Evolutionary conservation across 2,888 invertebrate genomes (phyloP).

Genomic region (Physocephala rufipes): DNA sequence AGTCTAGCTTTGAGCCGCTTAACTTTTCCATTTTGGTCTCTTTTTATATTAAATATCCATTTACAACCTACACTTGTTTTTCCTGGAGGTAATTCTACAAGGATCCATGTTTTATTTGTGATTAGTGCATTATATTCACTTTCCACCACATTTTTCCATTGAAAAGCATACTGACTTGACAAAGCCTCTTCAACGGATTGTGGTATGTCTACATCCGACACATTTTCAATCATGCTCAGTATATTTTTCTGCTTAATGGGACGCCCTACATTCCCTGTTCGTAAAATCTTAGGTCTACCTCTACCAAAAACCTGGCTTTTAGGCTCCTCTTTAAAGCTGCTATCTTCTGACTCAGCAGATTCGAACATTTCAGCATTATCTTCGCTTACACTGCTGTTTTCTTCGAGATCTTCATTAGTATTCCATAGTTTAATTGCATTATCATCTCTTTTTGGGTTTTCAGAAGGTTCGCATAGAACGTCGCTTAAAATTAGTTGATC

Average conservation of each 20-base stretch:
- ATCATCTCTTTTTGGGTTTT: background rate
- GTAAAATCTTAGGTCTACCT: background rate
- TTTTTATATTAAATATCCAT: slow-evolving; percentile 32
- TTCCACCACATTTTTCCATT: slow-evolving; percentile 2
- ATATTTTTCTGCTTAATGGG: background rate
- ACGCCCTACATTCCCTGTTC: background rate
- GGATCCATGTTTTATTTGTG: background rate
- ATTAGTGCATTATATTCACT: slow-evolving; percentile 6
- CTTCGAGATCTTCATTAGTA: background rate
- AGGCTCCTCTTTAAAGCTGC: slow-evolving; percentile 5
- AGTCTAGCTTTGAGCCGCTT: background rate
- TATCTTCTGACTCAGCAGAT: slow-evolving; percentile 8
- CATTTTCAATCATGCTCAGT: background rate
- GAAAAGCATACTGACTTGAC: slow-evolving; percentile 26
- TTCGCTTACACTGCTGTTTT: background rate
- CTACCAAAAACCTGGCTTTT: background rate
- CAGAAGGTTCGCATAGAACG: background rate
- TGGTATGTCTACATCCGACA: slow-evolving; percentile 34
- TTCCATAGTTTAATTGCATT: background rate
- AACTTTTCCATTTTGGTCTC: slow-evolving; percentile 14
- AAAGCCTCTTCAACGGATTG: slow-evolving; percentile 37
- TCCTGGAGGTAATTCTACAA: slow-evolving; percentile 1
- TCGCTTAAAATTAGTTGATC: background rate
- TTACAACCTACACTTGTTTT: slow-evolving; percentile 1
- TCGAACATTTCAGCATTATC: background rate